Evolutionary conservation across 1,140 invertebrate species (phyloP).

Genomic region (Muscidifurax raptorellus): DNA sequence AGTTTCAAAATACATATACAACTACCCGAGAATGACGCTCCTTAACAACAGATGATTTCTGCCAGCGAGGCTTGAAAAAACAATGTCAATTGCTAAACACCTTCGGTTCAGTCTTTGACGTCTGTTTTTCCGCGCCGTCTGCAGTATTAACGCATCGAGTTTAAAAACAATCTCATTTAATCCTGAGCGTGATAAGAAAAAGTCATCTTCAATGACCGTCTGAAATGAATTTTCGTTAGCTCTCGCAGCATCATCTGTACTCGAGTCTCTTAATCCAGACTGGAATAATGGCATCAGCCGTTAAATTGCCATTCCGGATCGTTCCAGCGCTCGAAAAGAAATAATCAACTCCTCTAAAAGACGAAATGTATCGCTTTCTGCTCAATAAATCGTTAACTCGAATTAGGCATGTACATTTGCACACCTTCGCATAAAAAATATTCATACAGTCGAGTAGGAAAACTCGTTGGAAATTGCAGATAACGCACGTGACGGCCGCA

Average conservation of each 20-base stretch:
- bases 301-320: not conserved
- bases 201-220: not conserved
- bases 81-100: constrained; percentile 24
- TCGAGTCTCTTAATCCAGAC: not conserved
- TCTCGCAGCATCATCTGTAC: not conserved
- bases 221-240: not conserved
- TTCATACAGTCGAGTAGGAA: not conserved
- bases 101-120: not conserved
- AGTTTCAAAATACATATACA: not conserved
- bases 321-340: not conserved
- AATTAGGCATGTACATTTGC: too few species aligned
- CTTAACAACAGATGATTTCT: not conserved
- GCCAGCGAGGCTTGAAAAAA: not conserved
- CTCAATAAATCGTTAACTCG: too few species aligned
- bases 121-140: constrained; percentile 13
- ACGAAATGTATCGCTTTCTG: too few species aligned
- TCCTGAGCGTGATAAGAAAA: not conserved
- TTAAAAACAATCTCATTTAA: not conserved
- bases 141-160: not conserved
- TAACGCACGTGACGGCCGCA: not conserved
- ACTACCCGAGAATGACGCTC: not conserved
- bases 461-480: not conserved
- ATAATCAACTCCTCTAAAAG: not conserved
- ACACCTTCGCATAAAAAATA: not conserved
- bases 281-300: not conserved